phyloP scores from a whole-genome alignment of 2,888 invertebrate species.

The Tetheella fluctuosa region DNA sequence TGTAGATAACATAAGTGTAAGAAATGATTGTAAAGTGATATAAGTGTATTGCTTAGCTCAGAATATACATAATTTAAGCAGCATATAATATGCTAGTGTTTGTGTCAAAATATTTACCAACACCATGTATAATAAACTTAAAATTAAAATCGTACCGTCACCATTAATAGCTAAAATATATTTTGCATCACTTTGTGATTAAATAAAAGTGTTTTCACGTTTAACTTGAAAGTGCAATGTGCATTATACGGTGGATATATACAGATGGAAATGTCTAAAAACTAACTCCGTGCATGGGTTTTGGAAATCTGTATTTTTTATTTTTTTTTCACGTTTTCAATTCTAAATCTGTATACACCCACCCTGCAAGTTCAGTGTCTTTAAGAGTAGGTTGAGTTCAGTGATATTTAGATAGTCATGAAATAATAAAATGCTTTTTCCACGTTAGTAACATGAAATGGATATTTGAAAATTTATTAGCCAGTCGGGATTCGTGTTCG shows the following conservation, averaged over 20 bases:
- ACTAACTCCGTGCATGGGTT: background rate
- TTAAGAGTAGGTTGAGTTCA: background rate
- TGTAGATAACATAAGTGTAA: background rate
- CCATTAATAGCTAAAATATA: background rate
- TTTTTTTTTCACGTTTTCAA: background rate
- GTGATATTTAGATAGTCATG: background rate
- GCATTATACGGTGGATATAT: conserved; percentile 3
- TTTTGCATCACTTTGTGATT: background rate
- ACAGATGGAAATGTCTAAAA: background rate
- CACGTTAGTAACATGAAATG: background rate
- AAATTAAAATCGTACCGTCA: conserved; percentile 8
- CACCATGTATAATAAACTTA: conserved; percentile 23
- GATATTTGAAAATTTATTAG: background rate
- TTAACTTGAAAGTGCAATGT: conserved; percentile 1
- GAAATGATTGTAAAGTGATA: background rate
- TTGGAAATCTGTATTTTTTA: background rate
- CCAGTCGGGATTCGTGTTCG: background rate
- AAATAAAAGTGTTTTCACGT: conserved; percentile 5
- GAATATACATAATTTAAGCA: no score
- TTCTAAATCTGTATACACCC: background rate
- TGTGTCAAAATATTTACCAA: conserved; percentile 31
- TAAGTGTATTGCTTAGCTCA: background rate
- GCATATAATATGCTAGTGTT: conserved; percentile 30
- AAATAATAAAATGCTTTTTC: background rate
- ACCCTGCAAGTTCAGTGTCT: conserved; percentile 2